These are phyloP conservation scores for Brachionichthys hirsutus DNA, from an alignment of 2,113 vertebrate species.

Conservation along the genomic window DNA sequence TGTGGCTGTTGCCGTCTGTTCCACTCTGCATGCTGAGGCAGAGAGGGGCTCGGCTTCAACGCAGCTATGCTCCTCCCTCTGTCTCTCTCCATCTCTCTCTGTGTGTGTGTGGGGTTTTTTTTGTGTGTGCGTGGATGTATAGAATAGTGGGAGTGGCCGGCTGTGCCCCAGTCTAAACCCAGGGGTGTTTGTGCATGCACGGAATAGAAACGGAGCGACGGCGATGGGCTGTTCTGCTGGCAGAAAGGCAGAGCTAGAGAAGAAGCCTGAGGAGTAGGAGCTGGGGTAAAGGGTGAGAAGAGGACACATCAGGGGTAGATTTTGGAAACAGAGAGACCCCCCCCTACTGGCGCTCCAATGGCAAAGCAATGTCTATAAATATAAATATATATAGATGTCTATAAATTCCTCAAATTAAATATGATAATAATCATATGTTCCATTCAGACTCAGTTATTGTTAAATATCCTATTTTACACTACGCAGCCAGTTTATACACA, in stretches of 20 bases:
- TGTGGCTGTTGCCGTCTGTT: slow-evolving; percentile 77
- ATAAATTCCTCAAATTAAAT: slow-evolving; percentile 1
- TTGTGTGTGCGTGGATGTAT: slow-evolving; percentile 81
- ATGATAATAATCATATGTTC: not conserved
- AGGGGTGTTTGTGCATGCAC: slow-evolving; percentile 17
- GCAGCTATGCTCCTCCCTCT: slow-evolving; percentile 66
- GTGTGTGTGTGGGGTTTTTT: slow-evolving; percentile 78
- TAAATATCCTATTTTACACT: not conserved
- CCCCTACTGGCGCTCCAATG: slow-evolving; percentile 77
- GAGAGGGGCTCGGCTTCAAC: slow-evolving; percentile 75
- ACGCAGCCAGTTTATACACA: not conserved
- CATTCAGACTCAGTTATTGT: not conserved
- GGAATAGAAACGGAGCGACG: slow-evolving; percentile 42
- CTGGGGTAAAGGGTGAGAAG: slow-evolving; percentile 49
- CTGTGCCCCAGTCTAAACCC: too few species aligned
- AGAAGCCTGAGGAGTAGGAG: slow-evolving; percentile 27
- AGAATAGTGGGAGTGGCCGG: slow-evolving; percentile 73
- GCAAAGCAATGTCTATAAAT: slow-evolving; percentile 43
- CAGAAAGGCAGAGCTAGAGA: slow-evolving; percentile 47
- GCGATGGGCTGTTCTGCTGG: slow-evolving; percentile 47
- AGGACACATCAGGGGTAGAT: slow-evolving; percentile 51
- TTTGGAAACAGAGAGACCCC: slow-evolving; percentile 74
- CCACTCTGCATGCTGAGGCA: slow-evolving; percentile 73
- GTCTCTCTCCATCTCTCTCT: slow-evolving; percentile 39
- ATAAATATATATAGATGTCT: slow-evolving; percentile 2